Base-by-base conservation (phyloP, 1,140 invertebrate genomes). In the Pachyrhynchus sulphureomaculatus region DNA sequence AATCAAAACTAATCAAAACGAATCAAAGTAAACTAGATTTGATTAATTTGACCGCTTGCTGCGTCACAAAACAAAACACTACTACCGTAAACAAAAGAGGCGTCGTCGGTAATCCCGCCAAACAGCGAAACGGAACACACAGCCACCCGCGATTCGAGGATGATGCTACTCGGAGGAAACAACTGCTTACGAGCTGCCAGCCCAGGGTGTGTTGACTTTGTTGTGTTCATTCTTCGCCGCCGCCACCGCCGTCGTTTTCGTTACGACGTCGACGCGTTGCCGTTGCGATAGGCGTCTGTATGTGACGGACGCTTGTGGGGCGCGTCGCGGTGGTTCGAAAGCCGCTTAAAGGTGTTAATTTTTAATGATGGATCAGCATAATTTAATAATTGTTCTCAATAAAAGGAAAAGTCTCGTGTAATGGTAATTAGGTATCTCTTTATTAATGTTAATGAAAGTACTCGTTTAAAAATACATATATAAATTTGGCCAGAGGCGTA, bases 141-240 rank as follows among this genome's bases (percentile, higher is more conserved):
- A 13, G 18, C 42, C 42, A 23, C 36, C 36, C 36, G 36, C 36
- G 36, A 29, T 29, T 29, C 36, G 17, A 18, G 23, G 21, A 45
- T 24, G 42, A 23, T 21, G 42, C 42, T 23, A 33, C 47, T 34
- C 20, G 47, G 51, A 39, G 51, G 51, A 54, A 39, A 54, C 33
- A 39, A 54, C 33, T 24, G 34, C 18, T 4, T 17, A 13, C 12
- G 17, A n/a, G 39, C 26, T 29, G n/a, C 41, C 47, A 39, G 56
- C 23, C 36, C n/a, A 18, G 56, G 36, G 56, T 59, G 56, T 59
- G 47, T 51, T 39, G n/a, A 45, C 21, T 56, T 45, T 45, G 54
- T 45, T 56, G 54, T 56, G 54, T 42, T 47, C 42, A 33, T 47
- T 48, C 51, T 64, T 54, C 52, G 49, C 45, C 39, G 48, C 34